Percentiles rank a stretch among this genome's conserved stretches.
These are phyloP conservation scores for Strigamia transsilvanica DNA, from an alignment of 2,888 invertebrate genomes.

Conservation along the genomic window DNA sequence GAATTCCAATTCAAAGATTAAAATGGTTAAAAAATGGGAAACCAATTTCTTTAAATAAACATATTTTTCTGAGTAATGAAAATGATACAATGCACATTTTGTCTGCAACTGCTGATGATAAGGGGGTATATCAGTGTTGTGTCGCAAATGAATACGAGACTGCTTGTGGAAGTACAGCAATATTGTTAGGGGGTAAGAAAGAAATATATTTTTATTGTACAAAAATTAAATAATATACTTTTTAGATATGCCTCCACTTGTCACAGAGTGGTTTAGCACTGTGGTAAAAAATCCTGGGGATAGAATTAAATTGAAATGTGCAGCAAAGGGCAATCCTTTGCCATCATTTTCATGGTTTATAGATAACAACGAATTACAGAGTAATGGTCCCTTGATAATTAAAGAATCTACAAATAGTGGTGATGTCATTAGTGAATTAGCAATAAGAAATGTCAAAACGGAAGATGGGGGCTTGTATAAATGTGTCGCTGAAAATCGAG, in stretches of 20 bases:
- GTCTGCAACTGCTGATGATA: background rate
- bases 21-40: slow-evolving; percentile 36
- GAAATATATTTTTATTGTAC: background rate
- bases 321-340: background rate
- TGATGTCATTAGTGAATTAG: background rate
- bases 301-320: background rate
- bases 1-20: background rate
- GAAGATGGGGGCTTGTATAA: slow-evolving; percentile 32
- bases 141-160: slow-evolving; percentile 42
- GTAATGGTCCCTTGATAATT: background rate
- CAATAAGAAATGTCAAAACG: background rate
- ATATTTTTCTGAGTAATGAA: background rate
- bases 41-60: background rate
- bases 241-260: slow-evolving; percentile 9
- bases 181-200: slow-evolving; percentile 50
- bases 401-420: background rate
- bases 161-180: slow-evolving; percentile 36
- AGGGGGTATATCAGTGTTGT: slow-evolving; percentile 51
- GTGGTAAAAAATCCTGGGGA: slow-evolving; percentile 30
- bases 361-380: background rate
- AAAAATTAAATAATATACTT: background rate
- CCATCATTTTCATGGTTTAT: slow-evolving; percentile 23
- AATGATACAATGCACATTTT: background rate
- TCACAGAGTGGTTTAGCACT: background rate
- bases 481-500: slow-evolving; percentile 21